These are phyloP conservation scores for Rhaphigaster nebulosa DNA, from an alignment of 2,888 invertebrate genomes.

Conservation along the genomic window DNA sequence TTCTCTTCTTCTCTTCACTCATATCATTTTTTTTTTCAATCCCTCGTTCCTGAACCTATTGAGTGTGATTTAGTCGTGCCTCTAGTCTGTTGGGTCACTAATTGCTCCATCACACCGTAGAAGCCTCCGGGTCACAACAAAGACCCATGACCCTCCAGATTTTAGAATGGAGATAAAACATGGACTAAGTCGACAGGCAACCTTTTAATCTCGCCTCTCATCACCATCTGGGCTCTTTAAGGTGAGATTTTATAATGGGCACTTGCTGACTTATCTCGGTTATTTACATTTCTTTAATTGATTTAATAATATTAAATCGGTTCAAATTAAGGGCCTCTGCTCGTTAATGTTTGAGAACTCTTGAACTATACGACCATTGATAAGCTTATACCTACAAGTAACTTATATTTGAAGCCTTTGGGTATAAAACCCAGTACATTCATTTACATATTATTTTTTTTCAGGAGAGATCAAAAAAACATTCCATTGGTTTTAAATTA, in stretches of 20 bases:
- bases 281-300: conserved; percentile 1
- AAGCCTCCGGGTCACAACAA: conserved; percentile 53
- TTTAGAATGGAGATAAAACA: conserved; percentile 27
- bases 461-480: background rate
- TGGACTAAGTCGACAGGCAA: conserved; percentile 30
- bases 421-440: background rate
- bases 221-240: background rate
- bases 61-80: conserved; percentile 52
- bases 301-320: background rate
- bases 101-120: conserved; percentile 54
- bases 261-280: background rate
- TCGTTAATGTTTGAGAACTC: background rate
- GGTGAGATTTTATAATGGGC: background rate
- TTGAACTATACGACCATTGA: background rate
- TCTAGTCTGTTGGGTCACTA: conserved; percentile 50
- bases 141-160: conserved; percentile 56
- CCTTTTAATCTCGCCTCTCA: conserved; percentile 29
- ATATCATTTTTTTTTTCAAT: background rate
- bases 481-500: too few species aligned
- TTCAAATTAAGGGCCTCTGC: background rate
- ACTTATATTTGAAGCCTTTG: background rate
- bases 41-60: conserved; percentile 4
- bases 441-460: background rate
- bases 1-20: background rate
- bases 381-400: background rate